These are phyloP conservation scores for Serrognathus titanus DNA, from an alignment of 2,888 invertebrate species.

Conservation along the genomic window DNA sequence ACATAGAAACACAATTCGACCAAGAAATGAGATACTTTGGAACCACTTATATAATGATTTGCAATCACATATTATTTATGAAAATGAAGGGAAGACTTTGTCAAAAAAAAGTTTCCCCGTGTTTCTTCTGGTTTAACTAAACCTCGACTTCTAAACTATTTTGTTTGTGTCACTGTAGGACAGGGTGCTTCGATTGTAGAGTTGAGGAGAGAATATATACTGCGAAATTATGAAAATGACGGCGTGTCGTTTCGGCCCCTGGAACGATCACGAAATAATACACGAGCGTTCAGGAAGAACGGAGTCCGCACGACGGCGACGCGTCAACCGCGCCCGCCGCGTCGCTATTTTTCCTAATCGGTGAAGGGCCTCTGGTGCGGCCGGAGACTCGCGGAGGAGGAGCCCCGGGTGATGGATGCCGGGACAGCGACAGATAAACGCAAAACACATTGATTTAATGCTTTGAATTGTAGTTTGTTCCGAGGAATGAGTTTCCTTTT, in stretches of 20 bases:
- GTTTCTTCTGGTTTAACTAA: too few relatives aligned
- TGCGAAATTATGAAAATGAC: conserved; percentile 61
- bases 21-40: too few relatives aligned
- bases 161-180: conserved; percentile 42
- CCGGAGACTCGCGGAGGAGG: conserved; percentile 35
- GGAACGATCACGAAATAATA: conserved; percentile 15
- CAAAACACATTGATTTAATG: conserved; percentile 52
- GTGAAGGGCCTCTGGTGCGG: conserved; percentile 2
- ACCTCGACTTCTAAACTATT: conserved; percentile 27
- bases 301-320: background rate
- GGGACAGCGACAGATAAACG: conserved; percentile 51
- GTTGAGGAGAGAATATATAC: conserved; percentile 54
- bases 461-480: conserved; percentile 46
- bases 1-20: too few relatives aligned
- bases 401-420: conserved; percentile 47
- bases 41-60: too few relatives aligned
- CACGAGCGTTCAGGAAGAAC: conserved; percentile 1
- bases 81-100: too few relatives aligned
- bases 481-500: conserved; percentile 47
- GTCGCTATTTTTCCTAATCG: conserved; percentile 19
- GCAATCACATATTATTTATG: too few relatives aligned
- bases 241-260: conserved; percentile 27
- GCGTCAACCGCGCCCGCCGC: background rate
- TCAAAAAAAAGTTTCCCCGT: too few relatives aligned
- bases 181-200: conserved; percentile 46